Evolutionary conservation across 2,888 invertebrate genomes (phyloP).

Genomic region (Chromoteleia sp.): DNA sequence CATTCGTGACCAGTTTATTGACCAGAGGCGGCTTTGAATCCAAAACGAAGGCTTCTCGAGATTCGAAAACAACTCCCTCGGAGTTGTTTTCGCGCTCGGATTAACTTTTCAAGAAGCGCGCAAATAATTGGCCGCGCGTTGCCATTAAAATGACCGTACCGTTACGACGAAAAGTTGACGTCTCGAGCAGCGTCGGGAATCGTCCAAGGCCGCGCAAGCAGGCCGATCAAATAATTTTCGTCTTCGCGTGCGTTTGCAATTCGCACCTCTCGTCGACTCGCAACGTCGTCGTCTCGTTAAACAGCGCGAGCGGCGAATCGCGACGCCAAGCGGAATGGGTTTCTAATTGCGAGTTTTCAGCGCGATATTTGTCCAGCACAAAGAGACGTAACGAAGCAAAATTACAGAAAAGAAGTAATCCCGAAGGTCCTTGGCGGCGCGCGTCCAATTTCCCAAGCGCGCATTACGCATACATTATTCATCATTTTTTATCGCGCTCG

Average conservation of each 20-base stretch:
- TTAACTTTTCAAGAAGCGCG: no score
- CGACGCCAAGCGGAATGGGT: background rate
- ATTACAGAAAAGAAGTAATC: slow-evolving; percentile 29
- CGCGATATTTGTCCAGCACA: slow-evolving; percentile 40
- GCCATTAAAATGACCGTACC: slow-evolving; percentile 15
- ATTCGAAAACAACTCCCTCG: no score
- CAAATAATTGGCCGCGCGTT: no score
- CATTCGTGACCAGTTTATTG: no score
- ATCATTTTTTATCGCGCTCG: slow-evolving; percentile 24
- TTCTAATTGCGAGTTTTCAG: slow-evolving; percentile 15
- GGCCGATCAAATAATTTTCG: slow-evolving; percentile 35
- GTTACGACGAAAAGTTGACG: slow-evolving; percentile 12
- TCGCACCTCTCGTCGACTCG: slow-evolving; percentile 38
- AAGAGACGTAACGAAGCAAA: slow-evolving; percentile 19
- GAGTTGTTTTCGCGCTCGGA: no score
- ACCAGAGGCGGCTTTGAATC: no score
- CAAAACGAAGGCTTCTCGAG: no score
- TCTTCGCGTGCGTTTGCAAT: slow-evolving; percentile 27
- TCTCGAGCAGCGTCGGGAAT: slow-evolving; percentile 6
- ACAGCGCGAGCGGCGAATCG: background rate
- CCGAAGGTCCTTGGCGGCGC: slow-evolving; percentile 15
- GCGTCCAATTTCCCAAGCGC: slow-evolving; percentile 26
- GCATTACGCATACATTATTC: slow-evolving; percentile 41
- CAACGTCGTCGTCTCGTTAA: slow-evolving; percentile 34
- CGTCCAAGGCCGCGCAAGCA: slow-evolving; percentile 28